Evolutionary conservation across 2,888 invertebrate genomes (phyloP), one percentile per base, ranked within the genome.

Genomic region (Melinaea marsaeus): DNA sequence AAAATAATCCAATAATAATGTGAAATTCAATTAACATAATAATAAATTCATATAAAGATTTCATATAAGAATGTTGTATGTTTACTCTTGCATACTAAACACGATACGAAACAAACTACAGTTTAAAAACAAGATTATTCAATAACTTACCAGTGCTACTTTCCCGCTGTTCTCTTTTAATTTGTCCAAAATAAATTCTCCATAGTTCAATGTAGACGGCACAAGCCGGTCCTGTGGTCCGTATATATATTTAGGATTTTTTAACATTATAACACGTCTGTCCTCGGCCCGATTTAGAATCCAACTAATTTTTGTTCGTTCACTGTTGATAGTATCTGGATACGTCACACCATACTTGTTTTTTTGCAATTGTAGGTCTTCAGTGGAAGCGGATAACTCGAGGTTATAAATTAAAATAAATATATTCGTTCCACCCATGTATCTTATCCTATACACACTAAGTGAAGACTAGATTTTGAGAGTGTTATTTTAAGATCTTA

Each of bases 211-310:
- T 55, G 78, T 73, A 0, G 74, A 78, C 0, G 86, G 82, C 2
- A 88, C 75, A 47, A 63, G 2, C 0, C 78, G 58, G 5, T 74
- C 76, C 0, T 62, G 67, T 0, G 79, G 71, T 0, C 87, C 87
- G 61, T 86, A 83, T 2, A 83, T 66, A 61, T 86, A 79, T 2
- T 82, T 77, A 0, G 80, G 79, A 47, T 87, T 83, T 62, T 76
- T 81, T 37, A 85, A 74, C 88, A 89, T 88, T 61, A 60, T 71
- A 2, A 57, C n/a, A 66, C 55, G 63, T 48, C 61, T 22, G 3
- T 0, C 2, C 9, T 22, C 3, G 13, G 2, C 13, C n/a, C 9
- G 13, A 55, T 13, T 7, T 45, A 13, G 2, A 57, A n/a, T 13
- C n/a, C 4, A 13, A 35, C 57, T 63, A 45, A 51, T 51, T 51